A percentile compares a stretch with the other conserved stretches of the same genome.
Evolutionary conservation across 2,797 vertebrate species (phyloP).

Genomic region (Coregonus sp.): DNA sequence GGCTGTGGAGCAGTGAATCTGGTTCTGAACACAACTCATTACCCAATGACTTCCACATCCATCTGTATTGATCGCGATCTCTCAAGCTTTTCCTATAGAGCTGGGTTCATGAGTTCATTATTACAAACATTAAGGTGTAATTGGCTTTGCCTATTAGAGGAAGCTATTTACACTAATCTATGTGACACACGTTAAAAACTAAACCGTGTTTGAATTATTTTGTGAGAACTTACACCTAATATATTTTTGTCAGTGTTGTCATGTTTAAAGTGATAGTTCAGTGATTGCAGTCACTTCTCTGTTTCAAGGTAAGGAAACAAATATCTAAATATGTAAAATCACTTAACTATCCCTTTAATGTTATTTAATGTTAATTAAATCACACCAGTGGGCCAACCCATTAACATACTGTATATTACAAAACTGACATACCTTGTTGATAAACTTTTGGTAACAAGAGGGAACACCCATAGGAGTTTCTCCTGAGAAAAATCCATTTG

Average conservation of each 20-base stretch:
- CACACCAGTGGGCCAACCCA: neutral
- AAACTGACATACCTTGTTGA: neutral
- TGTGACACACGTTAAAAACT: slow-evolving; percentile 60
- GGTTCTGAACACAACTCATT: slow-evolving; percentile 37
- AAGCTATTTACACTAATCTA: slow-evolving; percentile 71
- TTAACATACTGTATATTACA: neutral
- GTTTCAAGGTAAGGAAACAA: neutral
- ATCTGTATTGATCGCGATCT: slow-evolving; percentile 72
- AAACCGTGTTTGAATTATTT: neutral
- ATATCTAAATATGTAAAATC: neutral
- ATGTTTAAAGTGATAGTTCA: neutral
- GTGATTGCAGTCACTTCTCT: neutral
- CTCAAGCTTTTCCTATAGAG: slow-evolving; percentile 71
- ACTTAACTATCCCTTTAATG: no score
- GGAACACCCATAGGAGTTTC: neutral
- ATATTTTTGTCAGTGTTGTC: neutral
- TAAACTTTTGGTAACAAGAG: neutral
- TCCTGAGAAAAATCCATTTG: neutral
- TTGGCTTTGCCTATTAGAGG: slow-evolving; percentile 67
- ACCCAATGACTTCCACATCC: slow-evolving; percentile 41
- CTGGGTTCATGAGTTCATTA: slow-evolving; percentile 76
- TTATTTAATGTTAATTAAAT: neutral
- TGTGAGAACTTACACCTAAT: neutral
- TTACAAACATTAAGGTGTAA: slow-evolving; percentile 73
- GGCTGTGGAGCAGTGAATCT: slow-evolving; percentile 58